phyloP scores from a whole-genome alignment of 2,113 vertebrate species.

The Ptyas mucosa region DNA sequence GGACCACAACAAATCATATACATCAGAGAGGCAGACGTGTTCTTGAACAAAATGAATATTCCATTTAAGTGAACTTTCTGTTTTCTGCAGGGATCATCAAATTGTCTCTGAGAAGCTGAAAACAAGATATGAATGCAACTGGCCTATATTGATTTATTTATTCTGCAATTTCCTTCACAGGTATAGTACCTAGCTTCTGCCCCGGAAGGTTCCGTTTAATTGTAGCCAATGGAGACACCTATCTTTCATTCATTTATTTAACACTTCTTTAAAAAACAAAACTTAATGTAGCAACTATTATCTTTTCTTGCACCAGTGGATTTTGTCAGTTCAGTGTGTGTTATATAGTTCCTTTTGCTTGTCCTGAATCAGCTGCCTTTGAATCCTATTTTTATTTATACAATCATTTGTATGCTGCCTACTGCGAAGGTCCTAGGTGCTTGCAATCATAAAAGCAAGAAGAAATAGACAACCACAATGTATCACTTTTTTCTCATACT shows the following conservation, averaged over 20 bases:
- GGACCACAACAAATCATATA: neutral
- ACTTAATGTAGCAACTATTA: neutral
- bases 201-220: neutral
- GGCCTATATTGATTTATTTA: neutral
- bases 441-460: neutral
- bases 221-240: neutral
- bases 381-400: neutral
- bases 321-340: neutral
- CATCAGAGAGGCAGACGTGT: neutral
- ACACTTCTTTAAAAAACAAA: neutral
- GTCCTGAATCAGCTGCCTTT: neutral
- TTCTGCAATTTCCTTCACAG: neutral
- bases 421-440: neutral
- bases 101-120: neutral
- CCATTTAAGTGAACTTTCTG: neutral
- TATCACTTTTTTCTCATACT: neutral
- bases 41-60: neutral
- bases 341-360: neutral
- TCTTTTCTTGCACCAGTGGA: neutral
- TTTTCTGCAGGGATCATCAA: neutral
- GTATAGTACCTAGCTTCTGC: neutral
- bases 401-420: neutral
- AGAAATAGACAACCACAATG: neutral
- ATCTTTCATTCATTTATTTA: neutral
- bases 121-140: neutral